Base-by-base conservation (phyloP, 2,797 vertebrate genomes). In the Epinephelus malabaricus region DNA sequence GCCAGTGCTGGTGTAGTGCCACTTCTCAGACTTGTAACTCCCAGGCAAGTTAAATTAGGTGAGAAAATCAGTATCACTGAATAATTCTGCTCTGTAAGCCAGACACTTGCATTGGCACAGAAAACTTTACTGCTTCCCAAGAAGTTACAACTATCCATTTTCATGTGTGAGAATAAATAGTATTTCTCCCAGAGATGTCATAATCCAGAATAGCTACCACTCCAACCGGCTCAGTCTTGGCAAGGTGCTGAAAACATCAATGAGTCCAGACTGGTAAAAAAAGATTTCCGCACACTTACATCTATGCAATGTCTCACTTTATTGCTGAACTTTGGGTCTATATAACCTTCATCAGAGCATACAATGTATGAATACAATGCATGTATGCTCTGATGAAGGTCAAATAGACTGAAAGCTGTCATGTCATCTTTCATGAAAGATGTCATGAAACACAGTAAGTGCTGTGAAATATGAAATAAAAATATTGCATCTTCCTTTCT, bases 11-110 rank as follows among this genome's bases (percentile, higher is more conserved):
- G 40, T 62, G 75, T 30, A 30, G 27, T 66, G 69, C 25, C 65
- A 47, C 55, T 82, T 34, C 23, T 51, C 50, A 72, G 75, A 62
- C 23, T 54, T 59, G 43, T 11, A 63, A 64, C 76, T 83, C 54
- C 45, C 68, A 63, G 34, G 27, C 6, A 79, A 58, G 14, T 49
- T 51, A 60, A 80, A 72, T 67, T 46, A 56, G 43, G 62, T 27
- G 34, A 62, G 65, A 58, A 81, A 88, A 83, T 87, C 66, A 67
- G 60, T 85, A 77, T 79, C 63, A 51, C 46, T 34, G 69, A 63
- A 74, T 68, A 81, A 70, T 59, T 78, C 50, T 58, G 21, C 12
- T 40, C 25, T 25, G 56, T 15, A 17, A 40, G 49, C 17, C 11
- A 66, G n/a, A 61, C 75, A 63, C 17, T 55, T 45, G 38, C 38